phyloP scores from a whole-genome alignment of 2,888 invertebrate genomes.

The Synanthedon andrenaeformis region DNA sequence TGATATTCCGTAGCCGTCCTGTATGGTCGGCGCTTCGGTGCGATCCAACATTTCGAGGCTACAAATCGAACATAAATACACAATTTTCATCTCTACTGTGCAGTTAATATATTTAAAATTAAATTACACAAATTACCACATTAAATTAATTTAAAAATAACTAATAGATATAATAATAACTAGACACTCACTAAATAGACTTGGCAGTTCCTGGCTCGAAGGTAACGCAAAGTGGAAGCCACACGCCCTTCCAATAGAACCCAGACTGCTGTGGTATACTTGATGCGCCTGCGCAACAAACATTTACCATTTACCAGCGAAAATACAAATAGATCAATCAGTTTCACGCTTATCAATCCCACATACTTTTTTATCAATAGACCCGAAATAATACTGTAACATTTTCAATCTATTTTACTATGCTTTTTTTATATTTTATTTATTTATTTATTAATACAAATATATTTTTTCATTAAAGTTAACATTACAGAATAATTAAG shows the following conservation, averaged over 20 bases:
- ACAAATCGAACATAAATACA: slow-evolving; percentile 5
- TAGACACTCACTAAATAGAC: slow-evolving; percentile 86
- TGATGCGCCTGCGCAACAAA: slow-evolving; percentile 65
- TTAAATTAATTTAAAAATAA: background rate
- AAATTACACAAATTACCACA: too few species aligned
- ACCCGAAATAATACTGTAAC: too few species aligned
- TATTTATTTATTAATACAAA: too few species aligned
- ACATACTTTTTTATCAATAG: too few species aligned
- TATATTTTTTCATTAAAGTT: too few species aligned
- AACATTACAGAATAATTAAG: too few species aligned
- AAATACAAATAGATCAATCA: background rate
- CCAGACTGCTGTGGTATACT: slow-evolving; percentile 90
- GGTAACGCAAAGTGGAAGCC: slow-evolving; percentile 88
- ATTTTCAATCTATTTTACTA: too few species aligned
- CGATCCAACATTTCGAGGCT: slow-evolving; percentile 97
- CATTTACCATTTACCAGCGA: background rate
- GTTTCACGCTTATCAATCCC: too few species aligned
- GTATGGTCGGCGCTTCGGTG: slow-evolving; percentile 90
- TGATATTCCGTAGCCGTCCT: slow-evolving; percentile 98
- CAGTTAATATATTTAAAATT: slow-evolving; percentile 17
- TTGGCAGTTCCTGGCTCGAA: slow-evolving; percentile 89
- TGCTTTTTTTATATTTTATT: too few species aligned
- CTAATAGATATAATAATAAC: too few species aligned
- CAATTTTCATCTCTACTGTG: too few species aligned
- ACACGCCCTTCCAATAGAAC: slow-evolving; percentile 92